Percentiles rank a stretch among this genome's conserved stretches.
These are phyloP conservation scores for Eumacrocentrus americanus DNA, from an alignment of 2,888 invertebrate species.

Conservation along the genomic window DNA sequence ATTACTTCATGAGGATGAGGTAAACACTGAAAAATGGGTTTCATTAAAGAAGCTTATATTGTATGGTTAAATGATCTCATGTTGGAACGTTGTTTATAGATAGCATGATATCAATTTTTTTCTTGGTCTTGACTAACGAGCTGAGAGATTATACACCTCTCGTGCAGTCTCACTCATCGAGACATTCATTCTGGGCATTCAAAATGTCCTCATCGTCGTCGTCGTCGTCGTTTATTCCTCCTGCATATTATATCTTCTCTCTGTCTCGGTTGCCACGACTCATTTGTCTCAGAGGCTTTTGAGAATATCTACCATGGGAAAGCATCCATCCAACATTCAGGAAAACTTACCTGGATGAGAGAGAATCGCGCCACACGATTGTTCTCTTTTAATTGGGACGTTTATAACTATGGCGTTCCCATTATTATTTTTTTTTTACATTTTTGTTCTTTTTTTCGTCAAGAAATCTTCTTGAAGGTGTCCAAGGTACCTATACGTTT, in stretches of 20 bases:
- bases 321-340: not conserved
- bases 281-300: slow-evolving; percentile 6
- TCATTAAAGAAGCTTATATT: no score
- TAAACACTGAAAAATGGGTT: no score
- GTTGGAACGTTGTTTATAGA: not conserved
- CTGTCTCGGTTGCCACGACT: not conserved
- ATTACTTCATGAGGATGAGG: no score
- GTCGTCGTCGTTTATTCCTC: slow-evolving; percentile 9
- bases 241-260: slow-evolving; percentile 1
- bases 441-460: not conserved
- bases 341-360: not conserved
- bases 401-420: not conserved
- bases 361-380: not conserved
- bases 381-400: slow-evolving; percentile 7
- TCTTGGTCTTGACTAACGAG: slow-evolving; percentile 8
- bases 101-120: not conserved
- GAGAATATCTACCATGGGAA: not conserved
- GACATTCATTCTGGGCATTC: slow-evolving; percentile 17
- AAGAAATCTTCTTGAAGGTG: not conserved
- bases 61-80: not conserved
- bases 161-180: slow-evolving; percentile 10
- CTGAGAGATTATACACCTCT: slow-evolving; percentile 10
- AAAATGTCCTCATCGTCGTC: slow-evolving; percentile 4
- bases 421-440: not conserved
- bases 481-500: no score